A percentile compares a stretch with the other conserved stretches of the same genome.
Evolutionary conservation across 2,797 vertebrate genomes (phyloP).

Genomic region (Sylvilagus floridanus): DNA sequence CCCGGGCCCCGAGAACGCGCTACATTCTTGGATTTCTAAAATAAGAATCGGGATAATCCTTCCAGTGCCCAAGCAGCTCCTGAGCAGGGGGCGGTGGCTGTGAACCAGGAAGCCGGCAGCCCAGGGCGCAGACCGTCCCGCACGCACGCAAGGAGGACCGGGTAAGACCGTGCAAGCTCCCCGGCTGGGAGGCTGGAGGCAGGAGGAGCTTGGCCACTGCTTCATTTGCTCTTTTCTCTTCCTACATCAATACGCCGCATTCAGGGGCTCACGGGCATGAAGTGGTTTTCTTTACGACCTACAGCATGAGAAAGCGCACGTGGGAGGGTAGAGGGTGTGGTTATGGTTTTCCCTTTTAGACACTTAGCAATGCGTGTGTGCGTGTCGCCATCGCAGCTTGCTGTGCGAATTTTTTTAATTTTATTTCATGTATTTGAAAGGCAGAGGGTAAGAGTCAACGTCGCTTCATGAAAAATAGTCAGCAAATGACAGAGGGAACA

Average conservation of each 20-base stretch:
- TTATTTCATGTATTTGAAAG: too few species aligned
- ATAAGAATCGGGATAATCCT: conserved; percentile 47
- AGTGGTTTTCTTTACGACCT: conserved; percentile 57
- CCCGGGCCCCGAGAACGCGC: not conserved
- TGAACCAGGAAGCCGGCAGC: conserved; percentile 63
- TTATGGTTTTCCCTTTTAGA: not conserved
- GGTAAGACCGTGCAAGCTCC: conserved; percentile 72
- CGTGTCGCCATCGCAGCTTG: not conserved
- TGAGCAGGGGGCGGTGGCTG: conserved; percentile 30
- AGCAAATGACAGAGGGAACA: too few species aligned
- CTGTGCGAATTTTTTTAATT: not conserved
- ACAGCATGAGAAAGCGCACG: not conserved
- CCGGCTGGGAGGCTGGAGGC: conserved; percentile 71
- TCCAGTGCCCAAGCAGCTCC: conserved; percentile 43
- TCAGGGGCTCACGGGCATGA: conserved; percentile 24
- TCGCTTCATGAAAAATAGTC: too few species aligned
- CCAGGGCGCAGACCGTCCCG: too few species aligned
- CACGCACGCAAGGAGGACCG: conserved; percentile 53
- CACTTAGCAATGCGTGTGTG: not conserved
- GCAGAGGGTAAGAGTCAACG: too few species aligned
- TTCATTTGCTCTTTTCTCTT: not conserved
- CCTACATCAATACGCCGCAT: conserved; percentile 2
- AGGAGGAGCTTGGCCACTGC: not conserved
- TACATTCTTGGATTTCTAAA: conserved; percentile 60
- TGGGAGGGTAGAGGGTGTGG: not conserved